Evolutionary conservation across 2,113 vertebrate species (phyloP).

Genomic region (Chiloscyllium plagiosum): DNA sequence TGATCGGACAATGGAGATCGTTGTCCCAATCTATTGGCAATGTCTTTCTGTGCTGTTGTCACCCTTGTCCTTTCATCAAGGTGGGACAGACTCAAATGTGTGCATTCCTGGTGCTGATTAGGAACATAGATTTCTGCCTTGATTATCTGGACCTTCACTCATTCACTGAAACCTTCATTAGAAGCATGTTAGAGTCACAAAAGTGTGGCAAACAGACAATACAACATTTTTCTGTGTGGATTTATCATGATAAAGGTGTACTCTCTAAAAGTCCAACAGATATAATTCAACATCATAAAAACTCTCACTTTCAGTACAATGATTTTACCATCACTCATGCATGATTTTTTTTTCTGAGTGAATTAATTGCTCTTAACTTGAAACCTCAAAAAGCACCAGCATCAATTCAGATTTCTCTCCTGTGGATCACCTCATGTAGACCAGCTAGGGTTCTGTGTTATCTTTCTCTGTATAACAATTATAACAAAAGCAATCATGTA

Average conservation of each 20-base stretch:
- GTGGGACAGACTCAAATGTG: constrained; percentile 50
- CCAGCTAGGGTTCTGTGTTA: neutral
- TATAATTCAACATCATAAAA: neutral
- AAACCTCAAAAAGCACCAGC: neutral
- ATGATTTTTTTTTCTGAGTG: neutral
- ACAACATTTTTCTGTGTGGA: constrained; percentile 46
- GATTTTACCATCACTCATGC: neutral
- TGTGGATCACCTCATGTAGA: neutral
- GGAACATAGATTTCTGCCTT: constrained; percentile 56
- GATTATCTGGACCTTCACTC: constrained; percentile 64
- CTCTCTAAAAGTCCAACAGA: constrained; percentile 45
- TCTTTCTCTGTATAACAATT: neutral
- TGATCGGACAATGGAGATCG: neutral
- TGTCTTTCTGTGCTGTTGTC: neutral
- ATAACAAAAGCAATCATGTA: neutral
- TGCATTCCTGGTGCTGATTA: constrained; percentile 63
- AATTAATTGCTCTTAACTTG: neutral
- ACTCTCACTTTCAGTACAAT: neutral
- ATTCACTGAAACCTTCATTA: constrained; percentile 60
- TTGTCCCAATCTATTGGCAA: neutral
- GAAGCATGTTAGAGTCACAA: constrained; percentile 59
- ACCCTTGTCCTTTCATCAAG: constrained; percentile 35
- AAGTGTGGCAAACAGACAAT: constrained; percentile 60
- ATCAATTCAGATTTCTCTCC: neutral
- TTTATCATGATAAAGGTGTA: constrained; percentile 59